Percentiles rank a stretch among this genome's conserved stretches.
phyloP scores from a whole-genome alignment of 2,888 invertebrate genomes.

The Synergus japonicus region DNA sequence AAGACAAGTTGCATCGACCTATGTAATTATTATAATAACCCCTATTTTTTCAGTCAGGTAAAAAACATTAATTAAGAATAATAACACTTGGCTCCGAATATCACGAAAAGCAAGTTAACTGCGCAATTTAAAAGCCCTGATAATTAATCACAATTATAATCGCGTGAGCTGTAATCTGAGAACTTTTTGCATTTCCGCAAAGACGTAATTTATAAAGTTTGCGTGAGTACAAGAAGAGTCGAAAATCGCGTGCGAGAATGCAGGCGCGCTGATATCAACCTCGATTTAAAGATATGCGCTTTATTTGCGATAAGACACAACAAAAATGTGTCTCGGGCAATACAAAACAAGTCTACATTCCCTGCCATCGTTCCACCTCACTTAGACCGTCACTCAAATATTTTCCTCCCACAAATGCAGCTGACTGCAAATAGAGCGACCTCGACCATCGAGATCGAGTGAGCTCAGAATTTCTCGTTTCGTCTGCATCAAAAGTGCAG shows the following conservation, averaged over 20 bases:
- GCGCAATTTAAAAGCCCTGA: neutral
- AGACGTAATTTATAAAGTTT: slow-evolving; percentile 20
- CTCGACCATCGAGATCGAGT: slow-evolving; percentile 17
- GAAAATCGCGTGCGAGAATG: slow-evolving; percentile 20
- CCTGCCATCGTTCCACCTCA: neutral
- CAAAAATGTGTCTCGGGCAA: slow-evolving; percentile 23
- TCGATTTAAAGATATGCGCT: neutral
- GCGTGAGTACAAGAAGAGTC: neutral
- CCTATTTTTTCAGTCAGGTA: no score
- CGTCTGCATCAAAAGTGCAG: slow-evolving; percentile 31
- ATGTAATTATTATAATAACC: no score
- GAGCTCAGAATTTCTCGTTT: slow-evolving; percentile 11
- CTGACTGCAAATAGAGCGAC: slow-evolving; percentile 36
- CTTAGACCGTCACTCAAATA: neutral
- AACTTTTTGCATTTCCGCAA: slow-evolving; percentile 24
- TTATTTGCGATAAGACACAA: neutral
- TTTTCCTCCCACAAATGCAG: neutral
- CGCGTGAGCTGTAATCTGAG: slow-evolving; percentile 16
- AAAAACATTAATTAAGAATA: no score
- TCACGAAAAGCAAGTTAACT: neutral
- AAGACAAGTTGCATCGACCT: no score
- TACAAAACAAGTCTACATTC: slow-evolving; percentile 25
- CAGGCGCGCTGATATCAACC: neutral
- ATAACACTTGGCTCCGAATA: no score
- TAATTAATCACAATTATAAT: slow-evolving; percentile 20